Conservation (phyloP, 2,113 vertebrate species). For the Pomatostomus ruficeps region DNA sequence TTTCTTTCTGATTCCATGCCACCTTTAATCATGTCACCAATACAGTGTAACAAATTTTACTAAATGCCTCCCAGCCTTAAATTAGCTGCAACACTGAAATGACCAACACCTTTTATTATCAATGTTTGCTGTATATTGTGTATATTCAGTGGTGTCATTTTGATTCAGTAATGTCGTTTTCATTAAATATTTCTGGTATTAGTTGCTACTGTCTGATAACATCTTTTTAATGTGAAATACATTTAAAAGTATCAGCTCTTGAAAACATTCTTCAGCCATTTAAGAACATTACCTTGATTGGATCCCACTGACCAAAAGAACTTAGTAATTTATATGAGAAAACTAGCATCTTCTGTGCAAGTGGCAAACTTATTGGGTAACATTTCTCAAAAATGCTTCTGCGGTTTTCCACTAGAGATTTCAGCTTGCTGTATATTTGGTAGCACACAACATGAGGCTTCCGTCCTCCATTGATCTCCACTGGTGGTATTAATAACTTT, state of each 20-base stretch:
- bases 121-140: neutral
- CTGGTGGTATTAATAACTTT: conserved; percentile 72
- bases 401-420: conserved; percentile 80
- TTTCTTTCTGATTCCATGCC: neutral
- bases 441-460: conserved; percentile 70
- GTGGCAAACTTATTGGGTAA: conserved; percentile 71
- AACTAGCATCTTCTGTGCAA: conserved; percentile 80
- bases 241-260: neutral
- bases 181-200: neutral
- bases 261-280: neutral
- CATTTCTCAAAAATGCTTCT: conserved; percentile 88
- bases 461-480: conserved; percentile 69
- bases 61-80: neutral
- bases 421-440: conserved; percentile 73
- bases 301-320: conserved; percentile 87
- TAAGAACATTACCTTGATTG: conserved; percentile 79
- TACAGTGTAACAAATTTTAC: neutral
- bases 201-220: neutral
- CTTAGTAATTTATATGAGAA: conserved; percentile 84
- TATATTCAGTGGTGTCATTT: neutral
- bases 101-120: neutral
- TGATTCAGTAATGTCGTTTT: neutral
- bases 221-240: neutral
- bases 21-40: neutral
- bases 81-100: neutral